Evolutionary conservation across 2,797 vertebrate species (phyloP).

Genomic region (Anguilla anguilla): DNA sequence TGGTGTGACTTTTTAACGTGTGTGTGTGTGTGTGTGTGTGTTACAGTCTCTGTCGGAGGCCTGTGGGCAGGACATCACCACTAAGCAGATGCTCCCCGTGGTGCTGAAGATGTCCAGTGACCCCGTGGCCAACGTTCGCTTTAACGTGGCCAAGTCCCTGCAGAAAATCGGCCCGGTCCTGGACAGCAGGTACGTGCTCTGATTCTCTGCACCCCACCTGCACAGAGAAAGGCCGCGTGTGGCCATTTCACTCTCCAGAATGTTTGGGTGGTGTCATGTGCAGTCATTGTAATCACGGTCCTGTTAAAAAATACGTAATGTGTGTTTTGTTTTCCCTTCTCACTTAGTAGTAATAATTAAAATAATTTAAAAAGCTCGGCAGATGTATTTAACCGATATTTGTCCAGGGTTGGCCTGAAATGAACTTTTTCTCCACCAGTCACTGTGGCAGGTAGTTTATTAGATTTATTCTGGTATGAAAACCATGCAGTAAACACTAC

Average conservation of each 20-base stretch:
- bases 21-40: not conserved
- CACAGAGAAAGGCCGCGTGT: not conserved
- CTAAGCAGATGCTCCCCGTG: constrained; percentile 90
- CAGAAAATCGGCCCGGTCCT: constrained; percentile 89
- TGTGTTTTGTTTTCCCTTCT: not conserved
- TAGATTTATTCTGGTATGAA: too few relatives aligned
- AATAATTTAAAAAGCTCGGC: not conserved
- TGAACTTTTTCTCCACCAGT: too few relatives aligned
- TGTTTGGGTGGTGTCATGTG: not conserved
- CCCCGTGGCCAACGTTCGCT: constrained; percentile 91
- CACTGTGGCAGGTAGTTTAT: too few relatives aligned
- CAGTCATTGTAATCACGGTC: not conserved
- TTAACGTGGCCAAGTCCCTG: constrained; percentile 89
- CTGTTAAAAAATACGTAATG: not conserved
- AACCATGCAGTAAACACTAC: too few relatives aligned
- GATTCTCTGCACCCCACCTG: not conserved
- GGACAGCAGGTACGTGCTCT: constrained; percentile 75
- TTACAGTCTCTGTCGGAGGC: constrained; percentile 82
- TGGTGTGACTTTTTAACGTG: not conserved
- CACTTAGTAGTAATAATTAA: not conserved
- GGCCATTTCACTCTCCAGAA: not conserved
- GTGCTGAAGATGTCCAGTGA: constrained; percentile 90
- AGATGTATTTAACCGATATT: not conserved
- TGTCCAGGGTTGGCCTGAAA: too few relatives aligned
- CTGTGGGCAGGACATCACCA: constrained; percentile 88